Evolutionary conservation across 2,797 vertebrate species (phyloP).

Genomic region (Sciaenops ocellatus): DNA sequence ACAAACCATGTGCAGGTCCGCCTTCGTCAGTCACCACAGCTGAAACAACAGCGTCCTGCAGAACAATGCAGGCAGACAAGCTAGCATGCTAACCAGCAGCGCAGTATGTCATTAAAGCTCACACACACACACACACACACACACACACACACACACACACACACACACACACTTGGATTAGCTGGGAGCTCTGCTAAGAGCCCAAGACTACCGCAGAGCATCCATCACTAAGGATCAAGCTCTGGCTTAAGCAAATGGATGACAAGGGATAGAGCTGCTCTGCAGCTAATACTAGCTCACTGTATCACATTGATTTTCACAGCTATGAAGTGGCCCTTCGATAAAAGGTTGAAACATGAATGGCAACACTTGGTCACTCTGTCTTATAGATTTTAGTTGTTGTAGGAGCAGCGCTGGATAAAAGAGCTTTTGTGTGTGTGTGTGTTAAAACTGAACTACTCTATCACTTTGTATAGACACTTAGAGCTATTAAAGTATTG

Average conservation of each 20-base stretch:
- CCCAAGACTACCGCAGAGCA: slow-evolving; percentile 70
- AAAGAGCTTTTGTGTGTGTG: slow-evolving; percentile 27
- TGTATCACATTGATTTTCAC: slow-evolving; percentile 79
- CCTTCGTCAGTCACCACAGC: slow-evolving; percentile 14
- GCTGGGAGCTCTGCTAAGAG: slow-evolving; percentile 62
- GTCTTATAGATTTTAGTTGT: slow-evolving; percentile 65
- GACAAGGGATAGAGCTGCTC: slow-evolving; percentile 78
- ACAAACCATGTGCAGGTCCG: background rate
- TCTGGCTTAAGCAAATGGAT: slow-evolving; percentile 81
- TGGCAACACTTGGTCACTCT: slow-evolving; percentile 53
- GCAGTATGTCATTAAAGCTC: slow-evolving; percentile 63
- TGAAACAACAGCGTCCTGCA: slow-evolving; percentile 54
- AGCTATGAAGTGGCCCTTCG: slow-evolving; percentile 51
- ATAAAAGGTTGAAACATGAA: slow-evolving; percentile 69
- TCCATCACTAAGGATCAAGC: slow-evolving; percentile 81
- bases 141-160: too few species aligned
- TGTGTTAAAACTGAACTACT: slow-evolving; percentile 34
- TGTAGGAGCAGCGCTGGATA: slow-evolving; percentile 46
- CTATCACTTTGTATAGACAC: slow-evolving; percentile 51
- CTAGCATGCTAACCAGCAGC: slow-evolving; percentile 57
- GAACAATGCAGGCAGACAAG: slow-evolving; percentile 40
- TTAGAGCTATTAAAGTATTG: slow-evolving; percentile 55
- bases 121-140: too few species aligned
- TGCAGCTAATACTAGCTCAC: slow-evolving; percentile 75
- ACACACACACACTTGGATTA: slow-evolving; percentile 71